These are phyloP conservation scores for Pachycephus smyrnensis DNA, from an alignment of 2,888 invertebrate genomes.

Conservation along the genomic window DNA sequence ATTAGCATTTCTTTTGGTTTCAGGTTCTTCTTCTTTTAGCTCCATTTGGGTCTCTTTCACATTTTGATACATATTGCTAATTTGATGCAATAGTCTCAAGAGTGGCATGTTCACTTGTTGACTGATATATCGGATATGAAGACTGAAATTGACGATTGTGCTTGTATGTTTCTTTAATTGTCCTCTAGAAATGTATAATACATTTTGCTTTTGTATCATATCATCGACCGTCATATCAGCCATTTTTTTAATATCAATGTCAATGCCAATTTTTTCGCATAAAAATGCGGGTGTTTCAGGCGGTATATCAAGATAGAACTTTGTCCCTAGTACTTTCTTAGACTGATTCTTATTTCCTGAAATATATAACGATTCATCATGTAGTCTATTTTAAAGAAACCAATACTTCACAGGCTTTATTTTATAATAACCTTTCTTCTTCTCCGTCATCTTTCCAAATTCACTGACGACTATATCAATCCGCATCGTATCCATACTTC, in stretches of 20 bases:
- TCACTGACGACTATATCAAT: constrained; percentile 97
- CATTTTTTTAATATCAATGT: constrained; percentile 89
- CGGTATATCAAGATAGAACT: constrained; percentile 72
- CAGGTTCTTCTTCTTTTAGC: constrained; percentile 79
- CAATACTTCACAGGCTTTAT: background rate
- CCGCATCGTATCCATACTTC: constrained; percentile 87
- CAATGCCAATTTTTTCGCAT: constrained; percentile 91
- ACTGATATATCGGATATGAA: constrained; percentile 89
- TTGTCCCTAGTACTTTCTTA: constrained; percentile 53
- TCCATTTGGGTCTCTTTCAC: constrained; percentile 95
- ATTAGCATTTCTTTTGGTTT: constrained; percentile 58
- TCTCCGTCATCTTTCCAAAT: constrained; percentile 75
- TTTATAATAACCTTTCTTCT: constrained; percentile 66
- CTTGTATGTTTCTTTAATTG: constrained; percentile 93
- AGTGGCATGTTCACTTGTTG: constrained; percentile 98
- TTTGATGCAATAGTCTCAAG: constrained; percentile 91
- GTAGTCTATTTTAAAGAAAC: background rate
- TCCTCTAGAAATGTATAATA: constrained; percentile 87
- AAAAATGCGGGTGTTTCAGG: constrained; percentile 90
- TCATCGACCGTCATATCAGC: constrained; percentile 91
- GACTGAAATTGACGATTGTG: constrained; percentile 89
- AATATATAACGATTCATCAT: constrained; percentile 12
- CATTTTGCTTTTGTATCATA: constrained; percentile 84
- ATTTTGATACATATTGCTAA: constrained; percentile 97
- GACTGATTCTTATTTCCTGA: constrained; percentile 62